These are phyloP conservation scores for Nesometra sesokonis DNA, from an alignment of 35 echinoderm and acorn worm species.

Conservation along the genomic window DNA sequence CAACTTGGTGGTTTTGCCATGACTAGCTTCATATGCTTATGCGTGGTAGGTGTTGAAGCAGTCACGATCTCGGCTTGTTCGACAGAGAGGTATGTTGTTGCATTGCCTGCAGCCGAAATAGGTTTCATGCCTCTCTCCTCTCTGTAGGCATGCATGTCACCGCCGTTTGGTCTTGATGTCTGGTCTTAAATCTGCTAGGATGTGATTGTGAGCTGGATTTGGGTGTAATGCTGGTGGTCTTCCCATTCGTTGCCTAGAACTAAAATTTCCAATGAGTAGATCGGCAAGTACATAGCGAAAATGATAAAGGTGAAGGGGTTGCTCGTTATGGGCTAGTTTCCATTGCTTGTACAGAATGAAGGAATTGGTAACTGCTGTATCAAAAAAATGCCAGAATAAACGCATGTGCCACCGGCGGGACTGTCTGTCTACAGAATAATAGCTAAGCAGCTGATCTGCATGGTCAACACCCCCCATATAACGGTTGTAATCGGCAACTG, in stretches of 20 bases:
- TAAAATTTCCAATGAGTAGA: background rate
- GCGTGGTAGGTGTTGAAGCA: background rate
- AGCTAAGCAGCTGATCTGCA: conserved; percentile 24
- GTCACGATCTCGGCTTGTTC: background rate
- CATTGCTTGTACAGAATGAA: background rate
- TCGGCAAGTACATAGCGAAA: background rate
- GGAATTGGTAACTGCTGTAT: background rate
- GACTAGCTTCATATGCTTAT: too few relatives aligned
- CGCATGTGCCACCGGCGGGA: background rate
- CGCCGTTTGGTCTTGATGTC: background rate
- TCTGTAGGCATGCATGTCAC: background rate
- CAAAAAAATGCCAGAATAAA: background rate
- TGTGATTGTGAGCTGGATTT: background rate
- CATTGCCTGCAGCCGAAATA: background rate
- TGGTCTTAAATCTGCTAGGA: background rate
- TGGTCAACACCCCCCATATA: conserved; percentile 43
- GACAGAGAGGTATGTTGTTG: background rate
- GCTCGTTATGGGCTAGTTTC: background rate
- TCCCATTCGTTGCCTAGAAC: background rate
- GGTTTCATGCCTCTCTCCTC: background rate
- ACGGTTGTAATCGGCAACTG: conserved; percentile 12
- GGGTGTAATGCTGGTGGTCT: background rate
- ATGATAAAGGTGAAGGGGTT: background rate
- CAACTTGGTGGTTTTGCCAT: too few relatives aligned
- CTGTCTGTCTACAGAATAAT: background rate